phyloP scores from a whole-genome alignment of 2,888 invertebrate species.

The Pyrrhosoma nymphula region DNA sequence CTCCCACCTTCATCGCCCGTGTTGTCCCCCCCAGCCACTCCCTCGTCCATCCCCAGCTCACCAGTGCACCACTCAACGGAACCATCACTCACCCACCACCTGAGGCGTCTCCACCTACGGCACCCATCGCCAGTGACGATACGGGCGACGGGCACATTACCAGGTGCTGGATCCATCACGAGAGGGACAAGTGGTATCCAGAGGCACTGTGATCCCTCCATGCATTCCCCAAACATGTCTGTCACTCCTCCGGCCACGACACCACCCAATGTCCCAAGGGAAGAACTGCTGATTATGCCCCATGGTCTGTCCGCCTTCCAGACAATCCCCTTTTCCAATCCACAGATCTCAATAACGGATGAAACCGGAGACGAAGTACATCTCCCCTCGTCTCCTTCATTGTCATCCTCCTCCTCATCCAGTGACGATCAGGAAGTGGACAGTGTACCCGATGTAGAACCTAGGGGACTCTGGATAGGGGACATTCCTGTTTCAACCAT shows the following conservation, averaged over 20 bases:
- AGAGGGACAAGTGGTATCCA: constrained; percentile 80
- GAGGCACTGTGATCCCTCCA: constrained; percentile 31
- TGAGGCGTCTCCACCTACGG: constrained; percentile 76
- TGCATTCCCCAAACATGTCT: constrained; percentile 24
- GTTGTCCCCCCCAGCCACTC: constrained; percentile 76
- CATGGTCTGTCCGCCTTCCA: constrained; percentile 42
- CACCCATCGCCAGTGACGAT: constrained; percentile 70
- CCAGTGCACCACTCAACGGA: constrained; percentile 61
- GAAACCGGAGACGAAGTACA: constrained; percentile 85
- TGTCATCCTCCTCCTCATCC: constrained; percentile 81
- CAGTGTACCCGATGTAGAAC: constrained; percentile 45
- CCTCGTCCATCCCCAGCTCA: constrained; percentile 69
- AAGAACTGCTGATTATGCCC: constrained; percentile 15
- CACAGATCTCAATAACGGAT: constrained; percentile 95
- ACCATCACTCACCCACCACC: constrained; percentile 71
- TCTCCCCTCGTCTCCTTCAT: constrained; percentile 38
- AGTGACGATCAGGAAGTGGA: constrained; percentile 76
- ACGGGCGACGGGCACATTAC: constrained; percentile 15
- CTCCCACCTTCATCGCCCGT: constrained; percentile 75
- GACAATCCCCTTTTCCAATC: constrained; percentile 77
- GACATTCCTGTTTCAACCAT: constrained; percentile 63
- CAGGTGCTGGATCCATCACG: constrained; percentile 83
- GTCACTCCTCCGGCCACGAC: constrained; percentile 42
- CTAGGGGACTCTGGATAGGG: constrained; percentile 37
- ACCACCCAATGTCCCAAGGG: constrained; percentile 46